phyloP scores from a whole-genome alignment of 2,888 invertebrate genomes.

The Lordiphosa fenestrarum region DNA sequence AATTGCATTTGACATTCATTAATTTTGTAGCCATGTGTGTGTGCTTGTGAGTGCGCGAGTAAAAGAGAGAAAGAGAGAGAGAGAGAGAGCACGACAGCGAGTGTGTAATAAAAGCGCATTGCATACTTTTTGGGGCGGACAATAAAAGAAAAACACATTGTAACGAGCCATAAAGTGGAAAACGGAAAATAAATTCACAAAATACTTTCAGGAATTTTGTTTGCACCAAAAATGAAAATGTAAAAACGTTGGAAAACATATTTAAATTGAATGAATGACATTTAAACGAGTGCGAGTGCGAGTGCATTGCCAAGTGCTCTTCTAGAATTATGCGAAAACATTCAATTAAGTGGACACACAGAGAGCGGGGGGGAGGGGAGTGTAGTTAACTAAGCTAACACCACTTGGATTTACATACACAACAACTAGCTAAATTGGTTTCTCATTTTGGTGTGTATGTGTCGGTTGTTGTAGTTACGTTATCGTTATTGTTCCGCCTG shows the following conservation, averaged over 20 bases:
- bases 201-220: background rate
- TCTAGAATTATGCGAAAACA: background rate
- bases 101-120: slow-evolving; percentile 31
- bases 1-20: slow-evolving; percentile 66
- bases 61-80: background rate
- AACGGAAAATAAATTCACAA: slow-evolving; percentile 6
- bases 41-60: slow-evolving; percentile 5
- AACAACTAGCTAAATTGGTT: background rate
- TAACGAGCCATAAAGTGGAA: slow-evolving; percentile 15
- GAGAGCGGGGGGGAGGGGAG: background rate
- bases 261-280: background rate
- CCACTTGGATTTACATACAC: no score
- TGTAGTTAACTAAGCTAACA: slow-evolving; percentile 2
- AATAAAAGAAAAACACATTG: slow-evolving; percentile 30
- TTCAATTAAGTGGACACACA: background rate
- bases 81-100: background rate
- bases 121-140: slow-evolving; percentile 49
- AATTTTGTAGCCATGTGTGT: slow-evolving; percentile 36
- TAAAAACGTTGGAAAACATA: no score
- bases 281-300: no score
- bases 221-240: slow-evolving; percentile 6
- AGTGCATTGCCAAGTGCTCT: background rate
- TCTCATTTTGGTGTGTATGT: slow-evolving; percentile 4
- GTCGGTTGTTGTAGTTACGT: slow-evolving; percentile 47
- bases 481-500: slow-evolving; percentile 80